Conservation (phyloP, 2,113 vertebrate species). For the Dendrocopos noguchii region DNA sequence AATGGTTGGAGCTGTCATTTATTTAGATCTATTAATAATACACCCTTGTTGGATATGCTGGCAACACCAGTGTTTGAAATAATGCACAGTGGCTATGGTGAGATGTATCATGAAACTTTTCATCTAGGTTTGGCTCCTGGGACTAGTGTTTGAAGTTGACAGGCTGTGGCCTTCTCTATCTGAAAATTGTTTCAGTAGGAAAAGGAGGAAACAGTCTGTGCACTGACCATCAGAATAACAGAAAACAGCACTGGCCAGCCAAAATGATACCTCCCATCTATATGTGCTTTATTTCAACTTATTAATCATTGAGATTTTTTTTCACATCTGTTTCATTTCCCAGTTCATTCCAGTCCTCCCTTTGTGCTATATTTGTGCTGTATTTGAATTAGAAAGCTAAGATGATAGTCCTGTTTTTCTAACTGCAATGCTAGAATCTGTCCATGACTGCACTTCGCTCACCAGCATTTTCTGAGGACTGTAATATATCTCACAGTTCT, state of each 20-base stretch:
- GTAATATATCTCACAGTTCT: not conserved
- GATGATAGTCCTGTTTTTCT: not conserved
- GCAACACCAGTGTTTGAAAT: not conserved
- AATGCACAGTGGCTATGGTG: not conserved
- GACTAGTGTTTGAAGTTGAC: not conserved
- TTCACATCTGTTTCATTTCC: not conserved
- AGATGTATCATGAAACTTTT: not conserved
- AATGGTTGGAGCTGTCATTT: not conserved
- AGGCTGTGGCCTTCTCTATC: not conserved
- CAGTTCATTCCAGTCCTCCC: not conserved
- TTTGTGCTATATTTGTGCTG: not conserved
- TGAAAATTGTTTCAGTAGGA: not conserved
- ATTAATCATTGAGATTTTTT: not conserved
- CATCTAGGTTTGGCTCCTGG: fast-evolving
- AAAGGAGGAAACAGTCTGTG: not conserved
- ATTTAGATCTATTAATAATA: not conserved
- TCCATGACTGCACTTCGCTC: not conserved
- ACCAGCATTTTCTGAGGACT: not conserved
- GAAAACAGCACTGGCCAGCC: not conserved
- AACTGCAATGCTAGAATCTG: not conserved
- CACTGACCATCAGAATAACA: not conserved
- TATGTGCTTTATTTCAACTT: not conserved
- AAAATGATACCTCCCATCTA: not conserved
- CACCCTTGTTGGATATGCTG: not conserved
- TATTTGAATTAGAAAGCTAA: conserved; percentile 4